Evolutionary conservation across 2,888 invertebrate genomes (phyloP).

Genomic region (Cecidostiba fungosa): DNA sequence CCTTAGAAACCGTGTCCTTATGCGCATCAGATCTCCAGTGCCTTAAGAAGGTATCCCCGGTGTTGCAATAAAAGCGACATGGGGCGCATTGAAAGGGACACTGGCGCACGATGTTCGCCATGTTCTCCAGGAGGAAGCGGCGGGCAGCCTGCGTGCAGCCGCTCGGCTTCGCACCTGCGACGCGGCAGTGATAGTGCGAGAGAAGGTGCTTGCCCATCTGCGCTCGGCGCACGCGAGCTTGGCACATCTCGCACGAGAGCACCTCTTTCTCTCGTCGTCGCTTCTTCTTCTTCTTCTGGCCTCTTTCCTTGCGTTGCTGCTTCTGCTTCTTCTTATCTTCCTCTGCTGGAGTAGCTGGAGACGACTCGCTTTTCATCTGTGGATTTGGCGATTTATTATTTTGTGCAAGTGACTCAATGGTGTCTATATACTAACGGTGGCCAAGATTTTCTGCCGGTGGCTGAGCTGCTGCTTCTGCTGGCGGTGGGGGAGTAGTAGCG

Average conservation of each 20-base stretch:
- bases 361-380: conserved; percentile 28
- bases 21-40: conserved; percentile 89
- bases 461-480: conserved; percentile 42
- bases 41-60: conserved; percentile 85
- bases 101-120: conserved; percentile 89
- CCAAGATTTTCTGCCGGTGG: conserved; percentile 55
- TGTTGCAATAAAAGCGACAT: conserved; percentile 93
- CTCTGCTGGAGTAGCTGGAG: not conserved
- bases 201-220: conserved; percentile 92
- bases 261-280: conserved; percentile 83
- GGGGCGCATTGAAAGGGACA: conserved; percentile 93
- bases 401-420: not conserved
- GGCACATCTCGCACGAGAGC: conserved; percentile 87
- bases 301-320: conserved; percentile 52
- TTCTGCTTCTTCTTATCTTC: not conserved
- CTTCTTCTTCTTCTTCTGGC: not conserved
- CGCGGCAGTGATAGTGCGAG: conserved; percentile 91
- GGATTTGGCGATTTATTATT: not conserved
- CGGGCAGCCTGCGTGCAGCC: conserved; percentile 79
- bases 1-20: conserved; percentile 80
- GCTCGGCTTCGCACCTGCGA: conserved; percentile 84
- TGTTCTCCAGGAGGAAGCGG: conserved; percentile 88
- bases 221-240: conserved; percentile 85
- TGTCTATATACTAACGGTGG: conserved; percentile 41
- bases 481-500: conserved; percentile 32